Conservation (phyloP, 2,113 vertebrate species). For the Sinocyclocheilus maitianheensis region DNA sequence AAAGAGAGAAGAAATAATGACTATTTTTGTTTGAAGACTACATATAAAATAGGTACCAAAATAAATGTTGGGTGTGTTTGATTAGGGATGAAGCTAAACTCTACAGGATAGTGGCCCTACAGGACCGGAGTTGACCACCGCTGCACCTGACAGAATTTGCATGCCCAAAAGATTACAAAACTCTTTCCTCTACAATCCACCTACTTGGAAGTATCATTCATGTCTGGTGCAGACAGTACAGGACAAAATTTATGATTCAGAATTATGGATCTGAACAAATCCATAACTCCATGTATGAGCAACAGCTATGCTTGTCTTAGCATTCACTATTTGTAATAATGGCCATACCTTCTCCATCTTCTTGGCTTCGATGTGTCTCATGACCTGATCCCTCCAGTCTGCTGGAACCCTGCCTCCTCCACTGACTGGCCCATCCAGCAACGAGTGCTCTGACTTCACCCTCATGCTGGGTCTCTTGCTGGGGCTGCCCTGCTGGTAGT, state of each 20-base stretch:
- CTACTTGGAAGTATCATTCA: not conserved
- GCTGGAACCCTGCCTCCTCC: constrained; percentile 86
- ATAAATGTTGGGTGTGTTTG: no score
- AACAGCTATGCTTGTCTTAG: no score
- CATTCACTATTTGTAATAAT: not conserved
- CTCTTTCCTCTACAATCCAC: not conserved
- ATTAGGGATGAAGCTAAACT: no score
- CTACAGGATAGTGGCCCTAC: not conserved
- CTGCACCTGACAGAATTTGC: not conserved
- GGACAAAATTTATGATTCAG: not conserved
- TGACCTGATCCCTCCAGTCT: constrained; percentile 97
- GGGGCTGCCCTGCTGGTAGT: constrained; percentile 90
- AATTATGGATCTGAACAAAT: not conserved
- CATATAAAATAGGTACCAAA: no score
- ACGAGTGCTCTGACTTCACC: constrained; percentile 91
- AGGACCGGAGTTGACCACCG: not conserved
- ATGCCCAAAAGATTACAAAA: not conserved
- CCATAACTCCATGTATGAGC: not conserved
- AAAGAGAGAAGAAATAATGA: no score
- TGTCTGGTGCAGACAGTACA: not conserved
- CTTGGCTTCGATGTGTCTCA: constrained; percentile 95
- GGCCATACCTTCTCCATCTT: constrained; percentile 95
- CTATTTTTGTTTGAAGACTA: no score
- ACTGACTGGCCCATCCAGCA: constrained; percentile 82
- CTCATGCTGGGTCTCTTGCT: constrained; percentile 86